Base-by-base conservation (phyloP, 2,888 invertebrate species). In the Timandra comae region DNA sequence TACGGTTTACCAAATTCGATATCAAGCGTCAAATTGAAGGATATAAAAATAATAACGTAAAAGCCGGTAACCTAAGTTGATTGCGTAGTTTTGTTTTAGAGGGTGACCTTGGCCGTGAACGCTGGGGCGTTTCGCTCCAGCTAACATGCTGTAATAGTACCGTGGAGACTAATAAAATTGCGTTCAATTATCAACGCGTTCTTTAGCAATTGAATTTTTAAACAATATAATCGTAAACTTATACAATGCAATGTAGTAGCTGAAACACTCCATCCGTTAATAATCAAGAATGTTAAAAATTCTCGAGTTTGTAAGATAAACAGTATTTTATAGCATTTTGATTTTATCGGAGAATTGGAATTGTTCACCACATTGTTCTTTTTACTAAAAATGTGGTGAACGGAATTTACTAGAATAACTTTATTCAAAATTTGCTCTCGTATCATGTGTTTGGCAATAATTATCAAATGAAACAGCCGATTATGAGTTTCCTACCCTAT, bases 61-160 rank as follows among this genome's bases (percentile, higher is more conserved):
- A 43, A 51, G 49, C 11, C 11, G 11, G 24, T 24, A 58, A 46
- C 49, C 52, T 50, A 46, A 63, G 52, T 55, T 49, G 50, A 67
- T 51, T 71, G 73, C 78, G 74, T 69, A 76, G 73, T 78, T 78
- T 69, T 69, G 70, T 79, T 76, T 77, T 71, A 72, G 68, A 63
- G 43, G 60, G 53, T 74, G 82, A 81, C 84, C 84, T 84, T 85
- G 84, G 64, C 82, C 80, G 66, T 84, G 82, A 81, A 82, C 75
- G 78, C 56, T 56, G 74, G 72, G 71, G 72, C 73, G 80, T 68
- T 74, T 66, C 77, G 79, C 80, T 73, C 63, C 66, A 68, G 67
- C 71, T 67, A 69, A 78, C 78, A 77, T 74, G 70, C 70, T 74
- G 71, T 65, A 75, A 71, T 65, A 53, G 58, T 65, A 71, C 64